Base-by-base conservation (phyloP, 2,113 vertebrate genomes). In the Chaetura pelagica region DNA sequence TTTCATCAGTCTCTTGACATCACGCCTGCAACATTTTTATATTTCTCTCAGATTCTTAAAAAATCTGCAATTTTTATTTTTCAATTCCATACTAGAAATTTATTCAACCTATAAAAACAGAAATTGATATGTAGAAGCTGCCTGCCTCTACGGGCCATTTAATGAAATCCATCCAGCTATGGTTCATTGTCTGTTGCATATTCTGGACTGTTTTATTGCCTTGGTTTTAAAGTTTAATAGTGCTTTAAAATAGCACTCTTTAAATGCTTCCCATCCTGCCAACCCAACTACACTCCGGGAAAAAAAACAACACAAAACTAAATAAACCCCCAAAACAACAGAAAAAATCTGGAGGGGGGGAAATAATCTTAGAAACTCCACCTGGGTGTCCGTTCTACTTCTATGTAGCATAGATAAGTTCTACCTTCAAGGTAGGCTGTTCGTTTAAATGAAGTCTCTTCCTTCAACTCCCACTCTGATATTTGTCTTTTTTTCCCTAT, bases 391-490 rank as follows among this genome's bases (percentile, higher is more conserved):
- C 6, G 59, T 59, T 49, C 27, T 76, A 24, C 22, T 87, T 86
- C 72, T 75, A 91, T 48, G 44, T 34, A 77, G n/a, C 32, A 40
- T 15, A 42, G 51, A 69, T 85, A 68, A 86, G 42, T 86, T 73
- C 42, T 83, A 82, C 8, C 38, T 82, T 88, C 67, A 57, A 51
- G 23, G 40, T 57, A 66, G 52, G 8, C 76, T 87, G 13, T 80
- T 91, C 64, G 80, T 92, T 96, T 92, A 92, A 88, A 77, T 84
- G 27, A 91, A 83, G 15, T 64, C 76, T 55, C 87, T 85, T 84
- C 24, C 22, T 22, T 49, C 48, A 35, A 6, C 58, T 81, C 64
- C 15, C 26, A 22, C 6, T 62, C 24, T 64, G 22, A n/a, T 74
- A 89, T 48, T 48, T 23, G 17, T n/a, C 46, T 12, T 84, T 51